A percentile compares a stretch with the other conserved stretches of the same genome.
Evolutionary conservation across 2,113 vertebrate genomes (phyloP).

Genomic region (Struthidea cinerea): DNA sequence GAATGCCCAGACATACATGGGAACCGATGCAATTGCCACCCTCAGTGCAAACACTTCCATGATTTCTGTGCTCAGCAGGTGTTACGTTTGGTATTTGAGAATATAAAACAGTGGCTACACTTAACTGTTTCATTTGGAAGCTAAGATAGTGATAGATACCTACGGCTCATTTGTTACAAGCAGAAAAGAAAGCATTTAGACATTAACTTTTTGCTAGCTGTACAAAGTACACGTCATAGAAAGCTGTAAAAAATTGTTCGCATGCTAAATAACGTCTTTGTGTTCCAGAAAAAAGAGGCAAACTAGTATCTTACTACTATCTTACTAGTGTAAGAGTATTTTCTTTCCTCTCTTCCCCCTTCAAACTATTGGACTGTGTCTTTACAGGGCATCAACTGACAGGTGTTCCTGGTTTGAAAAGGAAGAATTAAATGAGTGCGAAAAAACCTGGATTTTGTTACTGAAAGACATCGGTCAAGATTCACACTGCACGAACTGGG

Average conservation of each 20-base stretch:
- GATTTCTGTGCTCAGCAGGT: background rate
- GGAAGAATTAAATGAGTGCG: slow-evolving; percentile 45
- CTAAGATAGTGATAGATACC: background rate
- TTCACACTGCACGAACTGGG: slow-evolving; percentile 19
- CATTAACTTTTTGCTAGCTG: background rate
- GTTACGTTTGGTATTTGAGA: background rate
- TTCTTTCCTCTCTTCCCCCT: background rate
- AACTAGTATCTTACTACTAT: background rate
- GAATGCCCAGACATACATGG: background rate
- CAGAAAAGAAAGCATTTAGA: background rate
- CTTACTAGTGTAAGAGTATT: background rate
- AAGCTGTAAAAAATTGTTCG: background rate
- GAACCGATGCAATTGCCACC: background rate
- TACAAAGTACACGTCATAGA: accelerated
- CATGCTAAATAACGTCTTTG: background rate
- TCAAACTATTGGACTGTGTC: background rate
- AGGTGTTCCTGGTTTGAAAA: slow-evolving; percentile 67
- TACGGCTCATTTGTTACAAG: background rate
- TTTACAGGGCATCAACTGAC: background rate
- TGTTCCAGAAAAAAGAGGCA: background rate
- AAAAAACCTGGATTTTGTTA: slow-evolving; percentile 71
- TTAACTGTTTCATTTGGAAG: background rate
- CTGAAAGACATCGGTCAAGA: slow-evolving; percentile 54
- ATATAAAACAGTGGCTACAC: background rate
- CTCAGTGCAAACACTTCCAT: background rate